These are phyloP conservation scores for Cantharis rustica DNA, from an alignment of 2,888 invertebrate genomes.

Conservation along the genomic window DNA sequence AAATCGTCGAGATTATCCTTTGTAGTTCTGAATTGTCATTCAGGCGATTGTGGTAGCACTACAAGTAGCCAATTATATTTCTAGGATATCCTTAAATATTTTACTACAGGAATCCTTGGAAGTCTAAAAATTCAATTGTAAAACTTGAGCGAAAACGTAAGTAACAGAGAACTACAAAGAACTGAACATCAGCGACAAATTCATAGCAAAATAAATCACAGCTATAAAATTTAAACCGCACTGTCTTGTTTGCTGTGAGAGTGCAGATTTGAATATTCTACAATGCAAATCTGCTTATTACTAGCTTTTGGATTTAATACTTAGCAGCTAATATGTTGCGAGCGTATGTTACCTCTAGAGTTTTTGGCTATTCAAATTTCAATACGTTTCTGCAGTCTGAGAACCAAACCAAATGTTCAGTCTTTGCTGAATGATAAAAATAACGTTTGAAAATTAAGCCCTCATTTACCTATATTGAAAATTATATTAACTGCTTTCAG, in stretches of 20 bases:
- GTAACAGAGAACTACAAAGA: neutral
- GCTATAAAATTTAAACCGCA: neutral
- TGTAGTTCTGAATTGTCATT: neutral
- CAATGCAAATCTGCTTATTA: neutral
- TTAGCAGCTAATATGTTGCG: neutral
- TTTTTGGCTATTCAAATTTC: neutral
- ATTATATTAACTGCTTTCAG: no score
- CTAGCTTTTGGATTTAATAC: no score
- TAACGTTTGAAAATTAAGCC: no score
- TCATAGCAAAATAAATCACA: neutral
- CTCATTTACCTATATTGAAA: no score
- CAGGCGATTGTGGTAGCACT: neutral
- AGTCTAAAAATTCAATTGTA: neutral
- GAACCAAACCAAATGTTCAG: no score
- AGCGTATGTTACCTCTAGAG: neutral
- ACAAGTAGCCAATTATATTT: neutral
- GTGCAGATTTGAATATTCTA: neutral
- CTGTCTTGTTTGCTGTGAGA: neutral
- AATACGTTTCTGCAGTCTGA: neutral
- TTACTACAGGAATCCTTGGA: neutral
- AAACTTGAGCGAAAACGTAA: no score
- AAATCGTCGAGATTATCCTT: neutral
- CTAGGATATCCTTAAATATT: neutral
- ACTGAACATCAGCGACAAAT: neutral
- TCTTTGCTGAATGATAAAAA: no score